A percentile compares a stretch with the other conserved stretches of the same genome.
Evolutionary conservation across 2,113 vertebrate genomes (phyloP).

Genomic region (Semnornis frantzii): DNA sequence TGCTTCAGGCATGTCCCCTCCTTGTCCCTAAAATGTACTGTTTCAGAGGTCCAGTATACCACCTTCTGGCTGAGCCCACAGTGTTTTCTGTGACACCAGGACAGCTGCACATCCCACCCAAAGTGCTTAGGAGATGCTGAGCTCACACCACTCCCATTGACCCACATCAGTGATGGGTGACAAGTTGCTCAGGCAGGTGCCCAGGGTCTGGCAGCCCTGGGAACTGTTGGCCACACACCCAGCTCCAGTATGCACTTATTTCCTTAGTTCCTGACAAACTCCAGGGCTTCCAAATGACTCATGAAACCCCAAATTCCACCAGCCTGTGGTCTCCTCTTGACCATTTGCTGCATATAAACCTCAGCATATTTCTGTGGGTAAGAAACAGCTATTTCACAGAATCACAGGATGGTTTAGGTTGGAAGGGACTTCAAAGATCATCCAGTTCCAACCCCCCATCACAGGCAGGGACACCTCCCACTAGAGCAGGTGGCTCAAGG

Average conservation of each 20-base stretch:
- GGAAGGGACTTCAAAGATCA: too few species aligned
- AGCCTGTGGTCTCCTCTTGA: neutral
- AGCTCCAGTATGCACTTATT: neutral
- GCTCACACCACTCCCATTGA: neutral
- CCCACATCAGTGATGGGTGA: neutral
- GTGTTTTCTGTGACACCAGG: neutral
- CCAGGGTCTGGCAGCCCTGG: neutral
- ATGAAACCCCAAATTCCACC: fast-evolving
- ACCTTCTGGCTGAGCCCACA: neutral
- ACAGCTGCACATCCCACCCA: fast-evolving
- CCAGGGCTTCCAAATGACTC: neutral
- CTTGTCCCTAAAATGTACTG: neutral
- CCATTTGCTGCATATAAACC: neutral
- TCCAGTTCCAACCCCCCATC: too few species aligned
- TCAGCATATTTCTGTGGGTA: neutral
- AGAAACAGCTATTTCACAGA: neutral
- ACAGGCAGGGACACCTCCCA: too few species aligned
- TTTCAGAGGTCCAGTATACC: neutral
- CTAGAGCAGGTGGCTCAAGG: too few species aligned
- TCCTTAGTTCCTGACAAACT: neutral
- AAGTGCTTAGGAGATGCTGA: neutral
- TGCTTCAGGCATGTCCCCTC: fast-evolving
- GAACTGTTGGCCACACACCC: neutral
- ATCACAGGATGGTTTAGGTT: too few species aligned
- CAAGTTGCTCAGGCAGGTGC: neutral